Evolutionary conservation across 35 echinoderm and acorn worm species (phyloP).

Genomic region (Nesometra sesokonis): DNA sequence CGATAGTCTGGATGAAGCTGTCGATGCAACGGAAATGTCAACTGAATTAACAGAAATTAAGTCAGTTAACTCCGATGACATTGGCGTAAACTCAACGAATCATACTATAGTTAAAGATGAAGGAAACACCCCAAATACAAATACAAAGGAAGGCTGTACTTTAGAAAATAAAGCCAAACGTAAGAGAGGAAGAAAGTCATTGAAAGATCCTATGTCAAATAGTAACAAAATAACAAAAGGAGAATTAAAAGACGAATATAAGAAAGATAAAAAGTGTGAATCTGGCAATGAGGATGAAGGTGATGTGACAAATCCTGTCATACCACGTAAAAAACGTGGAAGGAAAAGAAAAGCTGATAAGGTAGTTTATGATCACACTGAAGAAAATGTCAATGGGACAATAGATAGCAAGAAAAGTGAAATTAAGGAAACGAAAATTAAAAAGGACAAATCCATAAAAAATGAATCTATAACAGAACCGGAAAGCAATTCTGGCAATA

Average conservation of each 20-base stretch:
- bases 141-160: background rate
- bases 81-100: background rate
- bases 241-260: background rate
- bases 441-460: background rate
- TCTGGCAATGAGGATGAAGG: background rate
- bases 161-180: background rate
- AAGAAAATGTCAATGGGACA: no score
- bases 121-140: background rate
- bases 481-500: no score
- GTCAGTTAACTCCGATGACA: background rate
- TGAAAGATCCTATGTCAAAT: background rate
- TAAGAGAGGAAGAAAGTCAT: background rate
- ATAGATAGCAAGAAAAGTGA: no score
- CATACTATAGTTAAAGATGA: background rate
- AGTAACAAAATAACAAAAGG: background rate
- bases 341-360: background rate
- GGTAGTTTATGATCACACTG: background rate
- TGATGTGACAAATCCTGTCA: background rate
- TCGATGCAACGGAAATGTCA: background rate
- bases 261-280: background rate
- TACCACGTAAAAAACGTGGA: background rate
- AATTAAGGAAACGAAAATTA: background rate
- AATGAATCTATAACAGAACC: no score
- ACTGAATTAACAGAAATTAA: background rate
- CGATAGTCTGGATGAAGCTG: background rate